Base-by-base conservation (phyloP, 1,140 invertebrate species). In the Drosophila hydei region DNA sequence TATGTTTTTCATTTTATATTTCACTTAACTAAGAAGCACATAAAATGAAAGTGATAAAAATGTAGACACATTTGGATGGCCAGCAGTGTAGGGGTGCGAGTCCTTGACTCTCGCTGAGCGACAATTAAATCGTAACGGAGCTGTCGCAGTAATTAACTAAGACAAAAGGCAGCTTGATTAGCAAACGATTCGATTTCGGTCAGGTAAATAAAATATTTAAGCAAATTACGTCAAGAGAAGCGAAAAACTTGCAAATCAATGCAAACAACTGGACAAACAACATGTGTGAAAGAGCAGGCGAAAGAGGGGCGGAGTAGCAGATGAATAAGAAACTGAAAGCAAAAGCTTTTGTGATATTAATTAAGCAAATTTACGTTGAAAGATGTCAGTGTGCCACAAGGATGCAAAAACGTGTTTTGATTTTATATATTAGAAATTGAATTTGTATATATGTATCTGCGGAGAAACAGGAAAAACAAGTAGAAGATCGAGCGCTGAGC, bases 381-480 rank as follows among this genome's bases (percentile, higher is more conserved):
- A 87, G 80, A 85, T 87, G 80, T 85, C 81, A 85, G 80, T 85
- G 80, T 87, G 80, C 79, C 80, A 85, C 81, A 85, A 85, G 80
- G 81, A 85, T 85, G 81, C 70, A 54, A 69, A 79, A 85, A 85
- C 80, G 65, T 63, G 80, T 85, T 68, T 72, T 51, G 52, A 73
- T 84, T 84, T 84, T 77, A 50, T 85, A 74, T 80, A 85, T 84
- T 85, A 84, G 80, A 85, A 87, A 80, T 76, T 70, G 58, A 76
- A 72, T 72, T 60, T 50, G 55, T 69, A 51, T 51, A 51, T 48
- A 55, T 8, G 16, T 42, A 12, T 33, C 2, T 59, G 62, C 69
- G 60, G 38, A 64, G 47, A 72, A 72, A 72, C 69, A 67, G 69
- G 62, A 59, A 72, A 72, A 65, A 45, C 69, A 30, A 60, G 62